Conservation (phyloP, 2,113 vertebrate species). For the Cephalopholis sonnerati region DNA sequence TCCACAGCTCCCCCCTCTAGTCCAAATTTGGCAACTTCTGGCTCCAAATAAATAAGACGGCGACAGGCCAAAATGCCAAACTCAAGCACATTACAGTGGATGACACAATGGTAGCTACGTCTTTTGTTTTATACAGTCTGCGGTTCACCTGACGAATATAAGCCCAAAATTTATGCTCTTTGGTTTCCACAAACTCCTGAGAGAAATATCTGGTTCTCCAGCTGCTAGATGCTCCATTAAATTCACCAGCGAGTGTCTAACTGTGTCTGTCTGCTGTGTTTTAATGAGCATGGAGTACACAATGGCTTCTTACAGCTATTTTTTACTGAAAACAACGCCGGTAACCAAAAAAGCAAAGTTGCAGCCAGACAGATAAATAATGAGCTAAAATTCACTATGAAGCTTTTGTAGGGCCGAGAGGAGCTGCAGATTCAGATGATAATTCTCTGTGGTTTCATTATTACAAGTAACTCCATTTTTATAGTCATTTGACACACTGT, state of each 20-base stretch:
- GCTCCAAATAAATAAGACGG: no score
- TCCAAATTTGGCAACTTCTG: no score
- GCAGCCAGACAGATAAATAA: no score
- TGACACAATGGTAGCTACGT: no score
- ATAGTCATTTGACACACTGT: not conserved
- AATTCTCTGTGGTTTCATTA: not conserved
- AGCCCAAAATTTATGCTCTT: not conserved
- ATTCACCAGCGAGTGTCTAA: not conserved
- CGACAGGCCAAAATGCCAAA: no score
- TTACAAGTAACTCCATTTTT: not conserved
- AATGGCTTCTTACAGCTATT: not conserved
- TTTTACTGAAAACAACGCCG: not conserved
- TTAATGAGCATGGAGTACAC: no score
- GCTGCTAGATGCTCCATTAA: not conserved
- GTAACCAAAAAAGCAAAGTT: not conserved
- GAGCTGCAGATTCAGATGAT: not conserved
- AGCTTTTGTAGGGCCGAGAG: not conserved
- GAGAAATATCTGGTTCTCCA: not conserved
- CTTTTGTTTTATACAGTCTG: no score
- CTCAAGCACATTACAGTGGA: no score
- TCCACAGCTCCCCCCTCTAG: no score
- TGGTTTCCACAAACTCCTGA: not conserved
- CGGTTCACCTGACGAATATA: not conserved
- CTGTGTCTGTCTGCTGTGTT: not conserved
- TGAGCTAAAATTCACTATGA: no score